A percentile compares a stretch with the other conserved stretches of the same genome.
These are phyloP conservation scores for Proteles cristata DNA, from an alignment of 2,113 vertebrate genomes.

Conservation along the genomic window DNA sequence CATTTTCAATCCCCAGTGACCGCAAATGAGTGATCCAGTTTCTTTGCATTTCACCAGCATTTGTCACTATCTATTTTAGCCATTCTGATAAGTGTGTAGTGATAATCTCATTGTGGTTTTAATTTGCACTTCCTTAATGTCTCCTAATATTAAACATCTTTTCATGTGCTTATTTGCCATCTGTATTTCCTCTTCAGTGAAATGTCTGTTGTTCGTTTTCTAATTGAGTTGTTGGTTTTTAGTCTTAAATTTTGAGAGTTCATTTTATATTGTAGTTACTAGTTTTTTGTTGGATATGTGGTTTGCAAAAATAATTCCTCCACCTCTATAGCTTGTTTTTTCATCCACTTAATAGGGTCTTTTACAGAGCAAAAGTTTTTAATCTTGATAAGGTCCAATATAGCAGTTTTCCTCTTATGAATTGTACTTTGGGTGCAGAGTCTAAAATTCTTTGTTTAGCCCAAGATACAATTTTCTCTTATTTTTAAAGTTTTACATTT, in stretches of 20 bases:
- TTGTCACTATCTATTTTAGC: background rate
- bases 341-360: background rate
- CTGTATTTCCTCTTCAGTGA: background rate
- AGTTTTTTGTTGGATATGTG: background rate
- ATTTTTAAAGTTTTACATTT: background rate
- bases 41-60: no score
- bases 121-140: background rate
- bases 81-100: background rate
- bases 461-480: background rate
- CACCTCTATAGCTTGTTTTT: background rate
- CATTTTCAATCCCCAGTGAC: background rate
- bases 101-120: background rate
- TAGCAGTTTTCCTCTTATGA: background rate
- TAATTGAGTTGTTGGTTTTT: background rate
- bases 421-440: background rate
- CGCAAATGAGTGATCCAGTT: background rate
- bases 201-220: background rate
- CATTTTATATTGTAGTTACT: background rate
- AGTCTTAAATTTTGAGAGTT: background rate
- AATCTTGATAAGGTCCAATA: background rate
- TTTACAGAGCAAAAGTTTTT: background rate
- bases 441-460: background rate
- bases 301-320: background rate
- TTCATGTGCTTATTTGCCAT: background rate
- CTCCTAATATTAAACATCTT: background rate